Evolutionary conservation across 2,113 vertebrate genomes (phyloP).

Genomic region (Brienomyrus longianalis): DNA sequence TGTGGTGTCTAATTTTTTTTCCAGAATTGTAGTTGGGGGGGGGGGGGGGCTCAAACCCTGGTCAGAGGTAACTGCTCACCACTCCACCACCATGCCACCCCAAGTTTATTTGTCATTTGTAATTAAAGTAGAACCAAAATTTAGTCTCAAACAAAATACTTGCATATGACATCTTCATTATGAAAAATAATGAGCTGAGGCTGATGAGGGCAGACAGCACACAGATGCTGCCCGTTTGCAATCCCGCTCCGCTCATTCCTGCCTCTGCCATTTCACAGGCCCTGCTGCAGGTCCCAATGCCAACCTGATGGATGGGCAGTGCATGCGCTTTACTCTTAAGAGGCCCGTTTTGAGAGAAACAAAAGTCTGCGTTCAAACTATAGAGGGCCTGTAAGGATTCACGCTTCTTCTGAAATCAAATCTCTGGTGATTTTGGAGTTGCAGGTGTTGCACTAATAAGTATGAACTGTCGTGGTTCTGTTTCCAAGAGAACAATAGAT

Average conservation of each 20-base stretch:
- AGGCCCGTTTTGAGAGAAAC: neutral
- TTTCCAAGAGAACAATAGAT: neutral
- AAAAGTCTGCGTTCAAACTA: neutral
- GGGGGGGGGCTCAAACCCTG: too few relatives aligned
- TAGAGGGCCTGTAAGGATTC: neutral
- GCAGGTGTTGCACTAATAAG: neutral
- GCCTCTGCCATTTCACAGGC: neutral
- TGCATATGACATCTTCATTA: neutral
- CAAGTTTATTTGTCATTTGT: neutral
- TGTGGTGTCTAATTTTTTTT: too few relatives aligned
- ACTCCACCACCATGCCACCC: neutral
- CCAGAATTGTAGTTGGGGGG: too few relatives aligned
- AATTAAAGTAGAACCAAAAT: neutral
- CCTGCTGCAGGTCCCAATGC: neutral
- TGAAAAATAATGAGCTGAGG: neutral
- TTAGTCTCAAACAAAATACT: neutral
- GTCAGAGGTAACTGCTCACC: too few relatives aligned
- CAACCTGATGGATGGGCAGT: neutral
- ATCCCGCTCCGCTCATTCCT: neutral
- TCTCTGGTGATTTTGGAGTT: neutral
- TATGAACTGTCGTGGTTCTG: neutral
- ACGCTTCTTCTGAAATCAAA: neutral
- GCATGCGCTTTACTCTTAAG: neutral
- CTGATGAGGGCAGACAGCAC: neutral
- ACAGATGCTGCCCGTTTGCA: neutral